These are phyloP conservation scores for Rhinichthys osculus DNA, from an alignment of 2,797 vertebrate species.

Conservation along the genomic window DNA sequence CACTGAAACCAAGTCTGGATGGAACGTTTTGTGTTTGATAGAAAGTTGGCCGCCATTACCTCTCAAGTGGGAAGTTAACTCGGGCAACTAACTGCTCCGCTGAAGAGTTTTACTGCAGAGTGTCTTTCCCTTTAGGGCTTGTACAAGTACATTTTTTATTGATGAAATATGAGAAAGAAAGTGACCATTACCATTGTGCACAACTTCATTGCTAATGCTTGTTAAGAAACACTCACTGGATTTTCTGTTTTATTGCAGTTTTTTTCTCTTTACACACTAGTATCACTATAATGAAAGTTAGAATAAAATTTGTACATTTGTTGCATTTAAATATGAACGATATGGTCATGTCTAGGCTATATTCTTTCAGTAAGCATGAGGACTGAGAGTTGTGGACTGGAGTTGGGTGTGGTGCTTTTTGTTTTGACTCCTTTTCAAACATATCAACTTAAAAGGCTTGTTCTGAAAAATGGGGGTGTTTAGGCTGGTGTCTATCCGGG, in stretches of 20 bases:
- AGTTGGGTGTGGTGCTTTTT: constrained; percentile 36
- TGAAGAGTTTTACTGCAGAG: constrained; percentile 21
- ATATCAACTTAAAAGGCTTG: constrained; percentile 54
- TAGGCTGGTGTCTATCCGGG: constrained; percentile 14
- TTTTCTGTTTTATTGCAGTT: neutral
- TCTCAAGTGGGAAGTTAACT: constrained; percentile 15
- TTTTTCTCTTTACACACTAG: neutral
- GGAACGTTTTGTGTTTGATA: constrained; percentile 14
- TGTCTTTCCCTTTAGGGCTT: constrained; percentile 24
- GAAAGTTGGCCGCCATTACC: constrained; percentile 37
- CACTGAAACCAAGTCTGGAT: constrained; percentile 7
- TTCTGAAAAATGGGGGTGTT: constrained; percentile 5
- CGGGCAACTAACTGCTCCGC: constrained; percentile 28
- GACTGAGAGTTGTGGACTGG: constrained; percentile 24
- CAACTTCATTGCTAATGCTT: neutral
- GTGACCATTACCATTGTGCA: too few species aligned
- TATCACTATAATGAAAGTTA: neutral
- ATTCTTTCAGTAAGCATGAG: neutral
- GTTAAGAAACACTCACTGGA: neutral
- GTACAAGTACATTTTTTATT: constrained; percentile 34
- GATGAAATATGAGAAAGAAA: neutral
- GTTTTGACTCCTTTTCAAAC: constrained; percentile 57
- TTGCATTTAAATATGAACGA: neutral
- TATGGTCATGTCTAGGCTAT: neutral
- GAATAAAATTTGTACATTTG: neutral